Conservation (phyloP, 2,888 invertebrate species). For the Chesias legatella region DNA sequence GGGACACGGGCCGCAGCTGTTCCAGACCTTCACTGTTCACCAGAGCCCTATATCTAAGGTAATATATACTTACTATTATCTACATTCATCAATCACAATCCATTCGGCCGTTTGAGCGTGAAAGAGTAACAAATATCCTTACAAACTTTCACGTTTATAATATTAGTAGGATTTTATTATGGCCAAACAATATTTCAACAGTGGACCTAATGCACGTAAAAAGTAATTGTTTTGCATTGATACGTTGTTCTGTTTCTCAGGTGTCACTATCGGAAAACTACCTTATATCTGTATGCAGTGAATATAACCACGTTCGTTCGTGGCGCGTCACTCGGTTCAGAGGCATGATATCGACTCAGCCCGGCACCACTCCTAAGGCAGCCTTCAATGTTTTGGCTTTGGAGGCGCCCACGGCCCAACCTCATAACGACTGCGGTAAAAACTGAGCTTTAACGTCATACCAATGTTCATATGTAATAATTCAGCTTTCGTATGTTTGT, state of each 20-base stretch:
- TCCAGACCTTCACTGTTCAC: constrained; percentile 98
- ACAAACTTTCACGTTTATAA: too few relatives aligned
- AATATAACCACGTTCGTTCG: constrained; percentile 98
- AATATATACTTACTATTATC: too few relatives aligned
- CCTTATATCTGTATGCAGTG: constrained; percentile 96
- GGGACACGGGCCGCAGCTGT: constrained; percentile 98
- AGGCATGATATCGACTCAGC: constrained; percentile 99
- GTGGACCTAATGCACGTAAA: too few relatives aligned
- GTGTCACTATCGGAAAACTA: constrained; percentile 97
- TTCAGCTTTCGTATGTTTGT: not conserved
- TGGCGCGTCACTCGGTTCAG: constrained; percentile 98
- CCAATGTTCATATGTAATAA: not conserved
- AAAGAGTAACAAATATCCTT: too few relatives aligned
- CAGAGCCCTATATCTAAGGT: constrained; percentile 97
- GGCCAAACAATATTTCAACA: too few relatives aligned
- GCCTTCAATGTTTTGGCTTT: constrained; percentile 97
- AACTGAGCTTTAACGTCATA: constrained; percentile 2
- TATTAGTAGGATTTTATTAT: too few relatives aligned
- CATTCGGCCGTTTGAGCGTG: too few relatives aligned
- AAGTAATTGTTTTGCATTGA: too few relatives aligned
- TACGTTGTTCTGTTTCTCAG: constrained; percentile 62
- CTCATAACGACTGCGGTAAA: constrained; percentile 84
- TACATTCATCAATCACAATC: too few relatives aligned
- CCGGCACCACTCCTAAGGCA: constrained; percentile 97
- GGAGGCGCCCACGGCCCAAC: constrained; percentile 79